Conservation (phyloP, 1,140 invertebrate species). For the Cyrtorhinus lividipennis region DNA sequence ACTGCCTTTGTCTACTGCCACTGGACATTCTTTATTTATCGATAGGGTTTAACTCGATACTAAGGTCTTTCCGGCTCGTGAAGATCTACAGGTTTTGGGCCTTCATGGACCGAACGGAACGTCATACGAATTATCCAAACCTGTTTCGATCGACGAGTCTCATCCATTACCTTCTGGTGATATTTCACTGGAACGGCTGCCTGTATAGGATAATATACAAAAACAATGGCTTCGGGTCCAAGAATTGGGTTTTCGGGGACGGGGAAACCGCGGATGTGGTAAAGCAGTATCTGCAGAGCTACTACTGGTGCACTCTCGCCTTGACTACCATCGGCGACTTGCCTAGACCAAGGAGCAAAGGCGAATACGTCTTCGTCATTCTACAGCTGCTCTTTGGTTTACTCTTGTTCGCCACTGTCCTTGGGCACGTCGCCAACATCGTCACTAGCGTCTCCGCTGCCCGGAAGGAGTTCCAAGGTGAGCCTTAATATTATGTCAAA, state of each 20-base stretch:
- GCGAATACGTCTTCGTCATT: conserved; percentile 82
- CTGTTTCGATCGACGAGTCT: conserved; percentile 82
- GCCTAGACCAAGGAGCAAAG: conserved; percentile 67
- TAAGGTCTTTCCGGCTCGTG: conserved; percentile 90
- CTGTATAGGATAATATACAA: conserved; percentile 91
- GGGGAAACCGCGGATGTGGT: conserved; percentile 71
- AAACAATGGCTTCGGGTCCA: conserved; percentile 82
- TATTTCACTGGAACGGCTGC: conserved; percentile 99
- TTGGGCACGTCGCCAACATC: conserved; percentile 89
- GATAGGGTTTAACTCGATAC: conserved; percentile 93
- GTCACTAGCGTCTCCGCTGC: conserved; percentile 88
- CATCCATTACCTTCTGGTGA: conserved; percentile 91
- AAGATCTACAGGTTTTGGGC: conserved; percentile 96
- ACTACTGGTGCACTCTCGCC: conserved; percentile 94
- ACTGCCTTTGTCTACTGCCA: conserved; percentile 91
- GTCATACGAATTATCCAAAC: conserved; percentile 98
- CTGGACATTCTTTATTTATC: conserved; percentile 96
- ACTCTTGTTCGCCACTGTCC: conserved; percentile 77
- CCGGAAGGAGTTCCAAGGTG: conserved; percentile 91
- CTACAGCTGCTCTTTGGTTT: conserved; percentile 77
- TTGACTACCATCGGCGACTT: conserved; percentile 77
- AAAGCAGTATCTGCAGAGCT: conserved; percentile 90
- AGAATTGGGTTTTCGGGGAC: conserved; percentile 78
- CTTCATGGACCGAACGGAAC: conserved; percentile 94
- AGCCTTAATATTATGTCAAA: conserved; percentile 30